Percentiles rank a stretch among this genome's conserved stretches.
These are phyloP conservation scores for Willisornis vidua DNA, from an alignment of 2,113 vertebrate species.

Conservation along the genomic window DNA sequence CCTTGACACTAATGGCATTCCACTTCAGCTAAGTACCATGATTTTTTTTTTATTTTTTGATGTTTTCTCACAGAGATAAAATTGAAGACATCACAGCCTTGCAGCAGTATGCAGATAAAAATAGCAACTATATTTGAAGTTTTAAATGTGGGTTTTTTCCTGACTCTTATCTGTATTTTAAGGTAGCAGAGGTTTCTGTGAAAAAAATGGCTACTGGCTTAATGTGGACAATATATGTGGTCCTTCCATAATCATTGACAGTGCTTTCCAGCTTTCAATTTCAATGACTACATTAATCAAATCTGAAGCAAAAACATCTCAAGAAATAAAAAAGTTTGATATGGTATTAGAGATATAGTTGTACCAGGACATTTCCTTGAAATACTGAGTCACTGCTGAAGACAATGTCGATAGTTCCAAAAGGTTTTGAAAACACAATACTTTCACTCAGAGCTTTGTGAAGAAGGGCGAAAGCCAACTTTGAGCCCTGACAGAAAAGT, in stretches of 20 bases:
- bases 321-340: neutral
- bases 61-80: neutral
- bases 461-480: neutral
- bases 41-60: neutral
- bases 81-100: neutral
- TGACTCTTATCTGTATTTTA: neutral
- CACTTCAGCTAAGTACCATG: neutral
- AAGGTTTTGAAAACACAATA: neutral
- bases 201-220: neutral
- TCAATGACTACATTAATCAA: neutral
- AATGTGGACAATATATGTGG: neutral
- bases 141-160: neutral
- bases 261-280: neutral
- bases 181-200: neutral
- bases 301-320: neutral
- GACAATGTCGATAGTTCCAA: neutral
- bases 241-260: neutral
- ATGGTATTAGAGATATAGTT: neutral
- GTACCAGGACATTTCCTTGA: neutral
- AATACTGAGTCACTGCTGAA: neutral
- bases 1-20: neutral
- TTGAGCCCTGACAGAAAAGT: neutral
- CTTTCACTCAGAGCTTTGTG: neutral
- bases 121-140: neutral
- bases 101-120: neutral